Base-by-base conservation (phyloP, 2,113 vertebrate genomes). In the Alligator mississippiensis region DNA sequence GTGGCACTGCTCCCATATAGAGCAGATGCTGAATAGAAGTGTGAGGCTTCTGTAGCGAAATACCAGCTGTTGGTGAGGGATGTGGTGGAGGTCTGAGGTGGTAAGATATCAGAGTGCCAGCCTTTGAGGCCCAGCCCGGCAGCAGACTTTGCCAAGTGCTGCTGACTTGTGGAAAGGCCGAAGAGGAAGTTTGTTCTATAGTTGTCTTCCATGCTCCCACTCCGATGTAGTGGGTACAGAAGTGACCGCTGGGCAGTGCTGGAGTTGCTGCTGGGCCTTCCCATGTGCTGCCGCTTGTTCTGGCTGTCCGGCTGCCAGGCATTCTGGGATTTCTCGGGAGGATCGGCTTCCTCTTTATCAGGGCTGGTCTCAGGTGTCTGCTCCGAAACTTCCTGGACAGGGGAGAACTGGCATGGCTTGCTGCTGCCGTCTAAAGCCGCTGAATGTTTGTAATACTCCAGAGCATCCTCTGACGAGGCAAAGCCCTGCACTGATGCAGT, bases 51-150 rank as follows among this genome's bases (percentile, higher is more conserved):
- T 0, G 99, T 61, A 9, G 98, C 97, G 30, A 99, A 98, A 96
- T 99, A 99, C 99, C 99, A 99, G 91, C 98, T 98, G 17, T 97
- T 98, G 22, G 98, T 92, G 55, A 99, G 96, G 38, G 98, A 97
- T 4, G 98, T 82, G 11, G 98, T 92, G 0, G 98, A 97, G 4
- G 98, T 96, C 92, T 97, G 97, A 17, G 98, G 98, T 9, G 98
- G 98, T 95, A 99, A 91, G 97, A 99, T 99, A 96, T 99, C 99
- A 0, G 99, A 99, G 97, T 99, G 99, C 99, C 99, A 99, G 95
- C 99, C 99, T 78, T 99, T 99, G 63, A 99, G 98, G 76, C 98
- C 97, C 38, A 98, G 91, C 9, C 98, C 98, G 0, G 96, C 96
- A 0, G 98, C 92, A 0, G 98, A 95, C 85, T 98, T 98, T 3